phyloP scores from a whole-genome alignment of 2,888 invertebrate genomes.

The Rotaria socialis region DNA sequence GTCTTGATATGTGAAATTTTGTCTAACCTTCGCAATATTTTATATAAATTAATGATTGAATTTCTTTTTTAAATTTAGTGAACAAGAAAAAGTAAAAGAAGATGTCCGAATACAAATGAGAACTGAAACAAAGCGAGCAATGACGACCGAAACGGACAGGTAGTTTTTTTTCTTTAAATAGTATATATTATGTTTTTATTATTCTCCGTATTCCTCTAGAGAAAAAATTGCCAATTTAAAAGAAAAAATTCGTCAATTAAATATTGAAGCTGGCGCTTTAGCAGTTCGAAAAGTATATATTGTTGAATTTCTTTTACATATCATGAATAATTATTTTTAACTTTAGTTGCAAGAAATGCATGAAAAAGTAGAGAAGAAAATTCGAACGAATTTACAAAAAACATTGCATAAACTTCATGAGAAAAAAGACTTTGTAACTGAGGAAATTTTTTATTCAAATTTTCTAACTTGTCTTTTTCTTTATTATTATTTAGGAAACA shows the following conservation, averaged over 20 bases:
- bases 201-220: background rate
- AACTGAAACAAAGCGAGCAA: background rate
- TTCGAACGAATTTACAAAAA: background rate
- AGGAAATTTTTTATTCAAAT: too few relatives aligned
- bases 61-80: background rate
- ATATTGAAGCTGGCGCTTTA: background rate
- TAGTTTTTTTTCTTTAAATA: background rate
- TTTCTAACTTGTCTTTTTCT: too few relatives aligned
- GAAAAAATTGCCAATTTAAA: background rate
- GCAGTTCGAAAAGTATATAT: background rate
- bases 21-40: background rate
- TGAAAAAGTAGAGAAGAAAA: background rate
- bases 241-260: slow-evolving; percentile 1
- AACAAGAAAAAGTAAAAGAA: background rate
- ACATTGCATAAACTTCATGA: background rate
- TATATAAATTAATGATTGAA: background rate
- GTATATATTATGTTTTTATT: background rate
- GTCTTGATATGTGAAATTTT: too few relatives aligned
- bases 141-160: background rate
- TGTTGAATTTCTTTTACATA: background rate
- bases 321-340: background rate
- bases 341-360: background rate
- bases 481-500: background rate
- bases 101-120: background rate
- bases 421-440: background rate